Conservation (phyloP, 2,113 vertebrate genomes). For the Taurulus bubalis region DNA sequence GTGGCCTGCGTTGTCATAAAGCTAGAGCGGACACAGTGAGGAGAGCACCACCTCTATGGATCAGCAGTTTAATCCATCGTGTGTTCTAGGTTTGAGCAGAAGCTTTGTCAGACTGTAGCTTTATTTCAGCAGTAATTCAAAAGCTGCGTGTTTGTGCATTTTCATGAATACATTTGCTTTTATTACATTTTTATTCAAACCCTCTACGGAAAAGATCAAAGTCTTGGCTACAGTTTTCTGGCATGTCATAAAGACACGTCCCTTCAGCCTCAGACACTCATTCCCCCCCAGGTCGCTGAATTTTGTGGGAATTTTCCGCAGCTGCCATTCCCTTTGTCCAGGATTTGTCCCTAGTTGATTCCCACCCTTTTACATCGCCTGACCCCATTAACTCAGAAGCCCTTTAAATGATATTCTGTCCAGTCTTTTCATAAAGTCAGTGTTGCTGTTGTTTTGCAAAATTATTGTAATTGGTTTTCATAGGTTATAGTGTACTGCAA, state of each 20-base stretch:
- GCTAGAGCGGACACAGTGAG: neutral
- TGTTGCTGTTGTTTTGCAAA: neutral
- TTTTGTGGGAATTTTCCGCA: neutral
- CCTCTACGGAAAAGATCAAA: neutral
- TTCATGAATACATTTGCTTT: conserved; percentile 5
- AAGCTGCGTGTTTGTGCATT: conserved; percentile 10
- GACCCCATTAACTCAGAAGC: neutral
- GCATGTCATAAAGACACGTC: neutral
- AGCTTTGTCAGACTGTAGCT: neutral
- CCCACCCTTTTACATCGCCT: neutral
- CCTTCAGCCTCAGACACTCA: neutral
- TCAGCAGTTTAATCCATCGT: neutral
- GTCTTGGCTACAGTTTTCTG: neutral
- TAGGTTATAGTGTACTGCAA: neutral
- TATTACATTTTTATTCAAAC: conserved; percentile 8
- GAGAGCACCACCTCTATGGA: neutral
- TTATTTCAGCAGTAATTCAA: conserved; percentile 9
- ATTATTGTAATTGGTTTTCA: neutral
- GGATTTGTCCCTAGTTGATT: neutral
- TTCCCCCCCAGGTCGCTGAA: neutral
- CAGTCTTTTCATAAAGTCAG: neutral
- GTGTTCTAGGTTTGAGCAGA: neutral
- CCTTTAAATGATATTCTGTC: neutral
- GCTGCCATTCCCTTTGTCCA: neutral
- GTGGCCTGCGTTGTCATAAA: conserved; percentile 11